Evolutionary conservation across 2,113 vertebrate species (phyloP), one percentile per base, ranked within the genome.

Genomic region (Pseudorasbora parva): DNA sequence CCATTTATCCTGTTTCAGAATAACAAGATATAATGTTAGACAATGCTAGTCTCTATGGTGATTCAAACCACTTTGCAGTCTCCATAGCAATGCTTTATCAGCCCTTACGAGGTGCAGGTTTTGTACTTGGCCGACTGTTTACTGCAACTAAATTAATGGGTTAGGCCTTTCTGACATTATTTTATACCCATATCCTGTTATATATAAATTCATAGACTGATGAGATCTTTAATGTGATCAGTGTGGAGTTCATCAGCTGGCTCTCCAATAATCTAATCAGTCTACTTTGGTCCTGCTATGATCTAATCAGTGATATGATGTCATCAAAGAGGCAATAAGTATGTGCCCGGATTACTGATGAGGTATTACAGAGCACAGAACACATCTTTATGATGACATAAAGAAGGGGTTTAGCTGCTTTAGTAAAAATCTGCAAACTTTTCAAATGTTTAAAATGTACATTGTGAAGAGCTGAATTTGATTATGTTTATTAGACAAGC

Each of bases 31-130:
- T 73, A 56, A 62, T 86, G 86, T 84, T 83, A 84, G 85, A 84
- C 54, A 78, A 41, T 84, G 57, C 87, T 84, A 78, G 83, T 90
- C 84, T 88, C 89, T 86, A 88, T 88, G 86, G 86, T 86, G 82
- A 90, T 89, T 84, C 89, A 89, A 89, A 78, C 69, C 88, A 86
- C 86, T 90, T 82, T 85, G 78, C 76, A 66, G 89, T 90, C n/a
- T n/a, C 87, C 85, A 90, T 89, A 88, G 85, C 43, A 47, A 90
- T 89, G 85, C 47, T 86, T 84, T 49, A 89, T 86, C 69, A 83
- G 86, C 74, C 82, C 81, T 85, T 73, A 66, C 64, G 82, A 84
- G 76, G 71, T 79, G 54, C 43, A 81, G 83, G 78, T 74, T 82
- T 80, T 56, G 71, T 56, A 59, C 71, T 54, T 37, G 77, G 84